These are phyloP conservation scores for Callinectes sapidus DNA, from an alignment of 2,888 invertebrate species.

Conservation along the genomic window DNA sequence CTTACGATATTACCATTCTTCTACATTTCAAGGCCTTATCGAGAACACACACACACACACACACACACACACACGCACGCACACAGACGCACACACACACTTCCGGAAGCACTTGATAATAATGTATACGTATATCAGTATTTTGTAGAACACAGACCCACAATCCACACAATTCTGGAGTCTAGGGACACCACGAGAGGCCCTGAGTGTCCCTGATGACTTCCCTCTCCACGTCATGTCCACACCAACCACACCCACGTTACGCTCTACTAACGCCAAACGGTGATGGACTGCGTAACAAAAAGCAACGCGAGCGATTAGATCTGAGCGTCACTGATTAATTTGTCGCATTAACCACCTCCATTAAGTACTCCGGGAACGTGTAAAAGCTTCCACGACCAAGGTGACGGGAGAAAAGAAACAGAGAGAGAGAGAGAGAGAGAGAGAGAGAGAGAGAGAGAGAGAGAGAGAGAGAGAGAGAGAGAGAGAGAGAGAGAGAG, in stretches of 20 bases:
- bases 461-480: slow-evolving; percentile 1
- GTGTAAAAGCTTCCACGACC: neutral
- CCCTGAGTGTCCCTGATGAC: neutral
- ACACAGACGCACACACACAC: no score
- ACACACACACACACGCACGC: no score
- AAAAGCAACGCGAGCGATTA: neutral
- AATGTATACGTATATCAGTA: neutral
- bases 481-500: neutral
- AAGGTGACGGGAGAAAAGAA: no score
- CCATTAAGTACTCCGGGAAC: neutral
- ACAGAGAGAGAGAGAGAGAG: slow-evolving; percentile 20
- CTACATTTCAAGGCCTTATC: no score
- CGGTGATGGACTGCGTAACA: slow-evolving; percentile 5
- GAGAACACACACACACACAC: no score
- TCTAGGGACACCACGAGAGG: neutral
- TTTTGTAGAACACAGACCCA: neutral
- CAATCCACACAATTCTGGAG: no score
- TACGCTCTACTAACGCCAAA: neutral
- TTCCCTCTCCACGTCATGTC: neutral
- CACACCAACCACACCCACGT: slow-evolving; percentile 11
- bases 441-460: neutral
- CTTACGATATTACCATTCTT: no score
- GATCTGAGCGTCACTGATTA: neutral
- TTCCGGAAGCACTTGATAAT: neutral
- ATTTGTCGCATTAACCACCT: neutral